A percentile compares a stretch with the other conserved stretches of the same genome.
phyloP scores from a whole-genome alignment of 2,797 vertebrate species.

The Hozukius guyotensis region DNA sequence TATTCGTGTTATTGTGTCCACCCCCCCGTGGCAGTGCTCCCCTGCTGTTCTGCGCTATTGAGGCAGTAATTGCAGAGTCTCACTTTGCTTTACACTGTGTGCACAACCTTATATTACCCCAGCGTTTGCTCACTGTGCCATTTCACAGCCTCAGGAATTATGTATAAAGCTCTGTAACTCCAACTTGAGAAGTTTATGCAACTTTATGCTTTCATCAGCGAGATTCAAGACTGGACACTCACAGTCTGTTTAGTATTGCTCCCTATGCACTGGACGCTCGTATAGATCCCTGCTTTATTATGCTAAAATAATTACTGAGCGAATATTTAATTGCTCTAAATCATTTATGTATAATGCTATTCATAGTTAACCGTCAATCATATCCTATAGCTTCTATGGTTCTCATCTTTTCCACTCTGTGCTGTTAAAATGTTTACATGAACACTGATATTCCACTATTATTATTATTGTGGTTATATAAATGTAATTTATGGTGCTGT shows the following conservation, averaged over 20 bases:
- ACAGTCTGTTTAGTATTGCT: neutral
- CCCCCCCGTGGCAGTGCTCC: constrained; percentile 35
- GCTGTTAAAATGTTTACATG: neutral
- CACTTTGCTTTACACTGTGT: constrained; percentile 51
- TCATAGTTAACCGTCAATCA: neutral
- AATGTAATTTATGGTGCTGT: too few species aligned
- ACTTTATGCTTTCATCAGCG: constrained; percentile 56
- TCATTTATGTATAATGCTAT: constrained; percentile 11
- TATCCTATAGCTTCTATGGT: neutral
- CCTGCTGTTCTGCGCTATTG: constrained; percentile 40
- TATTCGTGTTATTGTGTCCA: constrained; percentile 47
- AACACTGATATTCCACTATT: too few species aligned
- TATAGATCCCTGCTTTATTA: constrained; percentile 6
- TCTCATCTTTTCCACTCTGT: neutral
- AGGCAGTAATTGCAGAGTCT: constrained; percentile 49
- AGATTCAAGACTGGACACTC: constrained; percentile 13
- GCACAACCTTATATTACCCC: constrained; percentile 45
- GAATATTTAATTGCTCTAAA: constrained; percentile 21
- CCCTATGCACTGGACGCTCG: neutral
- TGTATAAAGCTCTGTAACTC: constrained; percentile 38
- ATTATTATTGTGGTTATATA: too few species aligned
- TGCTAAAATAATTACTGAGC: constrained; percentile 5
- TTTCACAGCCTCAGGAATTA: constrained; percentile 60
- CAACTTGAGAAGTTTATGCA: constrained; percentile 42
- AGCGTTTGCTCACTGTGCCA: constrained; percentile 37